Base-by-base conservation (phyloP, 2,888 invertebrate genomes). In the Protophormia terraenovae region DNA sequence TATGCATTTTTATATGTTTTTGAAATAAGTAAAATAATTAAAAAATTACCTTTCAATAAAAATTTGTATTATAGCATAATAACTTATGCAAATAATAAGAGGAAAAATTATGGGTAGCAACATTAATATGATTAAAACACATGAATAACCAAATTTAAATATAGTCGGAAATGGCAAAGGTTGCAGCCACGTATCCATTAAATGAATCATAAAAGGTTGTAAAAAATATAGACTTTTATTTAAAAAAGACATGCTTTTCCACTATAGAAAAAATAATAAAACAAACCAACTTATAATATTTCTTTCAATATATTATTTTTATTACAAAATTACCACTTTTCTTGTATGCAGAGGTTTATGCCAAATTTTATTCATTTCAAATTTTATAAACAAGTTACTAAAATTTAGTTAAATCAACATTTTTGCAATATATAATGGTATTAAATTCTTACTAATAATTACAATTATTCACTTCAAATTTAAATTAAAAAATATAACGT, bases 81-180 rank as follows among this genome's bases (percentile, higher is more conserved):
- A 89, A 10, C 88, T 29, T 3, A 86, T 53, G 38, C 84, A 35
- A 7, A 88, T 71, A 7, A 73, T 41, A 32, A 66, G 32, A 3
- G 88, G 88, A 75, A 87, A 86, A 4, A 88, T 72, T 14, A 88
- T 45, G 2, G 88, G 88, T 67, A 88, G 45, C 27, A 88, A 35
- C 7, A 90, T 45, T 6, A 89, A 41, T 19, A 86, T 29, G 1
- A 79, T 29, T 45, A 88, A 22, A 41, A 87, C 75, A 35, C 87
- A 89, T 8, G 88, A 87, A 38, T 89, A 90, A 4, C 87, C 1
- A 19, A 88, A 79, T 82, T 91, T 91, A 7, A 91, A 83, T 3
- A 91, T 86, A 12, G 91, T 91, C 3, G 91, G 91, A 84, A 91
- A 91, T 7, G 91, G 91, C 38, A 91, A 71, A 3, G 91, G 90